Base-by-base conservation (phyloP, 2,797 vertebrate genomes). In the Lagorchestes hirsutus region DNA sequence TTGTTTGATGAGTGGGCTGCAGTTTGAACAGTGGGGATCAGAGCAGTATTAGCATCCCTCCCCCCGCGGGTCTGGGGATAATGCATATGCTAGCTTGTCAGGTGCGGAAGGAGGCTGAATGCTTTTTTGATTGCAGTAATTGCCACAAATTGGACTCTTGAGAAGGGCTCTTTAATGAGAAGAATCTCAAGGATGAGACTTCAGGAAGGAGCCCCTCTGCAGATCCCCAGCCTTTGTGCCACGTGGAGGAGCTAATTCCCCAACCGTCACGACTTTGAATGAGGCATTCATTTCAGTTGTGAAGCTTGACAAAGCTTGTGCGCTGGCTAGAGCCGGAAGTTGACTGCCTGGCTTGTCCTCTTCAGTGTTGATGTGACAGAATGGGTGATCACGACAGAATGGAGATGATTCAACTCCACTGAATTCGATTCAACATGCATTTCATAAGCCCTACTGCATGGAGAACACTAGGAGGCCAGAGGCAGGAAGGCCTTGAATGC, bases 51-150 rank as follows among this genome's bases (percentile, higher is more conserved):
- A 96, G 97, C 87, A 97, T 28, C 90, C 92, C 40, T 74, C 97
- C 96, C 96, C 96, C 96, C 93, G 0, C 94, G 94, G 95, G 93
- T 96, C 91, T 95, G 95, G 96, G 97, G 98, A 98, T 98, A 98
- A 98, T 97, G 92, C 90, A 95, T 98, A 97, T 97, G 98, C 98
- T 96, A 92, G 97, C 97, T 98, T 96, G 97, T 99, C 98, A 98
- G 98, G 98, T 98, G 98, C 98, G 54, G 98, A 98, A 98, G 97
- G 95, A 98, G 96, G 94, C 97, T 99, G 98, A 99, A 98, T 99
- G 98, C 98, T 98, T 98, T 98, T 99, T 99, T 99, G 98, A 99
- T 98, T 98, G 98, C 98, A 98, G 95, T 99, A 99, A 99, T 99
- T 99, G 98, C 98, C 8, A 98, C 97, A 98, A 98, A 99, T 98